These are phyloP conservation scores for Leucoraja ocellata DNA, from an alignment of 2,797 vertebrate species.

Conservation along the genomic window DNA sequence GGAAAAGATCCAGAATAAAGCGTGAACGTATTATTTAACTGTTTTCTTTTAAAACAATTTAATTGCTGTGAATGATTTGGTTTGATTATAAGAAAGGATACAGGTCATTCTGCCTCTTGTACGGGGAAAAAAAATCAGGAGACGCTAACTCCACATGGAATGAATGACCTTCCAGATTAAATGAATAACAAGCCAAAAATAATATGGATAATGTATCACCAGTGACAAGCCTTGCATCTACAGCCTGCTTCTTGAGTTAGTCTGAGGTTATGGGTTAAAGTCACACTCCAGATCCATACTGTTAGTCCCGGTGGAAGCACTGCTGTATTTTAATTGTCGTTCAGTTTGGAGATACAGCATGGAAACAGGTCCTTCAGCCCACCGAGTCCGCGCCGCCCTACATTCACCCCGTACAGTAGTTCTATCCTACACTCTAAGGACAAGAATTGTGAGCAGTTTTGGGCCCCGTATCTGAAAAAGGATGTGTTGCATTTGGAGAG, in stretches of 20 bases:
- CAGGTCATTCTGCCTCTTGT: not conserved
- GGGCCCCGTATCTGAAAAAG: no score
- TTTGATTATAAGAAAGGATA: not conserved
- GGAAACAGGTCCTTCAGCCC: no score
- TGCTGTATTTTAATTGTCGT: not conserved
- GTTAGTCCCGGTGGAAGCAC: not conserved
- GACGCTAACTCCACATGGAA: not conserved
- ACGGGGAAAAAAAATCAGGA: not conserved
- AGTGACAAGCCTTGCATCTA: not conserved
- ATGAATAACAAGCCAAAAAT: not conserved
- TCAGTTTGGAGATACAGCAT: no score
- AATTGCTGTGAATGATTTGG: not conserved
- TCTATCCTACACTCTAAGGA: no score
- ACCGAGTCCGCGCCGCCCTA: no score
- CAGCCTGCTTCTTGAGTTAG: not conserved
- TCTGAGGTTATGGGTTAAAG: not conserved
- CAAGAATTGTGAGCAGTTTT: no score
- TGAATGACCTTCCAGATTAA: slow-evolving; percentile 15
- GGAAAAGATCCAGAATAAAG: not conserved
- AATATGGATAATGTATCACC: not conserved
- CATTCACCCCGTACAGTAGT: no score
- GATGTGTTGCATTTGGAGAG: no score
- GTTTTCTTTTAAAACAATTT: not conserved
- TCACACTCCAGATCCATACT: not conserved
- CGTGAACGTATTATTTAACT: not conserved